Percentiles rank a stretch among this genome's conserved stretches.
These are phyloP conservation scores for Sinopyrophorus schimmeli DNA, from an alignment of 2,888 invertebrate species.

Conservation along the genomic window DNA sequence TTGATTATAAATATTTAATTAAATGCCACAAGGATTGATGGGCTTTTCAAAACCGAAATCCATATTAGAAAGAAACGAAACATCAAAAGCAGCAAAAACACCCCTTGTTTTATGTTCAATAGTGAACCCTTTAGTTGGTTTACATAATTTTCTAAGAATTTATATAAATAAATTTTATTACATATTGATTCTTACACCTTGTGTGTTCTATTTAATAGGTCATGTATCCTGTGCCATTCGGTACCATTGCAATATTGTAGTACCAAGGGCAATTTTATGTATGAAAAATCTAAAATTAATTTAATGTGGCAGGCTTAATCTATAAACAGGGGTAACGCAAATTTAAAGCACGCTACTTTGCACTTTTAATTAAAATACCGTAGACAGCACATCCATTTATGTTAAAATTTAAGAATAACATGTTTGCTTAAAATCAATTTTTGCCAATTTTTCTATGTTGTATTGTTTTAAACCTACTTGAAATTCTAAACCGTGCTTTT, in stretches of 20 bases:
- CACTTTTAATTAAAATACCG: too few relatives aligned
- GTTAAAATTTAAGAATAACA: too few relatives aligned
- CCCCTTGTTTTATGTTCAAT: too few relatives aligned
- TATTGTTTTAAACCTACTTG: conserved; percentile 67
- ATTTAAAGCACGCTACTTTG: conserved; percentile 8
- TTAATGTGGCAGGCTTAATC: conserved; percentile 12
- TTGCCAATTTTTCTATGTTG: not conserved
- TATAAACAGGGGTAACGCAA: conserved; percentile 6
- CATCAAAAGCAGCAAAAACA: too few relatives aligned
- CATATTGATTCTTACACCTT: conserved; percentile 25
- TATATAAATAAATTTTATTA: conserved; percentile 5
- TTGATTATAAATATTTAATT: too few relatives aligned
- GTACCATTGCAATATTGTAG: conserved; percentile 34
- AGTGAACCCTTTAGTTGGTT: too few relatives aligned
- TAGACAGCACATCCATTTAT: too few relatives aligned
- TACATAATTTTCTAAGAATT: too few relatives aligned
- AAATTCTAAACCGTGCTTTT: conserved; percentile 96
- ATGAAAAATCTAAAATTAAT: conserved; percentile 3
- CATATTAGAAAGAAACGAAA: too few relatives aligned
- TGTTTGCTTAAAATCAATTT: too few relatives aligned
- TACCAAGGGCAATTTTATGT: conserved; percentile 37
- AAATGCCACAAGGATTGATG: too few relatives aligned
- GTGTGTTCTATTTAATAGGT: conserved; percentile 25
- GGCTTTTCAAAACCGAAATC: too few relatives aligned
- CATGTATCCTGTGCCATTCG: conserved; percentile 35